Base-by-base conservation (phyloP, 2,888 invertebrate genomes). In the Cantharis lateralis region DNA sequence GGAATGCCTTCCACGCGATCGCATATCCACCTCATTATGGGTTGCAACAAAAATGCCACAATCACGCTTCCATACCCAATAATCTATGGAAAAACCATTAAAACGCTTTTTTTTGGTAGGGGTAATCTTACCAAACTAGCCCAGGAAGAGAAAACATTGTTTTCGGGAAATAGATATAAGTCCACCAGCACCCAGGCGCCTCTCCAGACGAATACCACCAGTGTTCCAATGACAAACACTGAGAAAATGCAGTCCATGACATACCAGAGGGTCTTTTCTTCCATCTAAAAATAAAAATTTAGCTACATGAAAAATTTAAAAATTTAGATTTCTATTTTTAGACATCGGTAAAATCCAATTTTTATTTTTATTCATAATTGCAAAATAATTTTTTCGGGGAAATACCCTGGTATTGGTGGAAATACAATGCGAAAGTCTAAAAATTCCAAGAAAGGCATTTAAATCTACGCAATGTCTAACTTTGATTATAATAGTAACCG, bases 161-260 rank as follows among this genome's bases (percentile, higher is more conserved):
- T 91, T 0, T 91, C 91, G 7, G 95, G 95, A 86, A 92, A 96
- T n/a, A 97, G 89, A 85, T 93, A 93, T 81, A 94, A 89, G 88
- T 96, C 96, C 71, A 96, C 90, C 70, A 96, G 89, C 7, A 93
- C 93, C 96, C 96, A 97, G 24, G 93, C 91, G 24, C 97, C 96
- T 83, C 96, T 90, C 97, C 97, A 97, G 68, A 95, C 95, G 87
- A 96, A 94, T 2, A 96, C 95, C 70, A 96, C 95, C 80, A 96
- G 90, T 0, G 94, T 94, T 0, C 96, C 96, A 81, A 96, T 93
- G 75, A 96, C 92, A 24, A 94, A 91, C 80, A 96, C 95, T 10
- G 96, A 96, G 89, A 96, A 96, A 77, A 95, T 89, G 86, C 96
- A 95, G 90, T 97, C 96, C 87, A 96, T 88, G 79, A 96, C 90